Conservation (phyloP, 2,888 invertebrate genomes). For the Protodeltote pygarga region DNA sequence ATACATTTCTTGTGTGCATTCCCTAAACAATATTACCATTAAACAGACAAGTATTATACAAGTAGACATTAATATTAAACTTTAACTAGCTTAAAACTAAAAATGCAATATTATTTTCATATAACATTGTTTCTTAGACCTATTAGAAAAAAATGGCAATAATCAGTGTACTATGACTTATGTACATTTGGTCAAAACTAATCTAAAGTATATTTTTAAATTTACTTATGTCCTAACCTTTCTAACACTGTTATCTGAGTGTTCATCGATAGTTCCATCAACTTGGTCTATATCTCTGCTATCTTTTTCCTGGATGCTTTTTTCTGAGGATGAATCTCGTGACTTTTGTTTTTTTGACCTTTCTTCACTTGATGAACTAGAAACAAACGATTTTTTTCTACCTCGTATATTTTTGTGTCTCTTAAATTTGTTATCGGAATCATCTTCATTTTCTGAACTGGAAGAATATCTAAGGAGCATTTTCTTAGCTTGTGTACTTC, state of each 20-base stretch:
- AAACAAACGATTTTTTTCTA: slow-evolving; percentile 22
- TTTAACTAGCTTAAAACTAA: slow-evolving; percentile 20
- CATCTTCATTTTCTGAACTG: slow-evolving; percentile 74
- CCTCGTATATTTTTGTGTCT: slow-evolving; percentile 13
- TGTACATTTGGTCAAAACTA: slow-evolving; percentile 11
- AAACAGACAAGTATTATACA: slow-evolving; percentile 24
- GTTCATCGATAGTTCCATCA: slow-evolving; percentile 50
- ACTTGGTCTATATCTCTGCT: slow-evolving; percentile 27
- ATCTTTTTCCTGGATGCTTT: slow-evolving; percentile 24
- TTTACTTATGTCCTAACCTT: slow-evolving; percentile 72
- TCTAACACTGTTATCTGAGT: slow-evolving; percentile 64
- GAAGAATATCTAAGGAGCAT: slow-evolving; percentile 70
- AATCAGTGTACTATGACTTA: slow-evolving; percentile 14
- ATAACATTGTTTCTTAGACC: slow-evolving; percentile 16
- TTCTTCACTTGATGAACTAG: slow-evolving; percentile 54
- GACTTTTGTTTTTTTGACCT: slow-evolving; percentile 20
- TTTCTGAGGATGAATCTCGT: slow-evolving; percentile 19
- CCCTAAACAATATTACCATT: slow-evolving; percentile 20
- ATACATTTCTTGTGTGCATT: no score
- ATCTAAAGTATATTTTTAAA: slow-evolving; percentile 18
- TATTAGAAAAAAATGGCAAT: slow-evolving; percentile 6
- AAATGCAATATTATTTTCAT: slow-evolving; percentile 10
- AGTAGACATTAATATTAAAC: slow-evolving; percentile 19
- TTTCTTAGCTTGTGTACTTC: slow-evolving; percentile 74
- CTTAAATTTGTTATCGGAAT: slow-evolving; percentile 56